These are phyloP conservation scores for Haemorhous mexicanus DNA, from an alignment of 2,113 vertebrate genomes.

Conservation along the genomic window DNA sequence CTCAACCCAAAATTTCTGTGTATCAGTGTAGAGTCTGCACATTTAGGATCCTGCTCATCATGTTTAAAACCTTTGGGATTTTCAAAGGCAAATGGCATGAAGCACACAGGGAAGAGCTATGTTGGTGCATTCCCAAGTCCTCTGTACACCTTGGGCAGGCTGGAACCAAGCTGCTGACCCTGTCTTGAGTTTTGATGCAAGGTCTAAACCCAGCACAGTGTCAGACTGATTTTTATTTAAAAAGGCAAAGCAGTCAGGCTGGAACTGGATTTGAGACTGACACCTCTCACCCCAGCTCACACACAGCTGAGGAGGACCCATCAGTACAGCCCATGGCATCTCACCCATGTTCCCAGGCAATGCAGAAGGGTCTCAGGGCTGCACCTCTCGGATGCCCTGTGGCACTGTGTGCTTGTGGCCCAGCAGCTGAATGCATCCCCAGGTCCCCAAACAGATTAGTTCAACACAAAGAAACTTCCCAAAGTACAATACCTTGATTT, in stretches of 20 bases:
- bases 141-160: not conserved
- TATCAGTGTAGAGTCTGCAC: not conserved
- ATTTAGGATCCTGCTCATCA: not conserved
- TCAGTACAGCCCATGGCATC: not conserved
- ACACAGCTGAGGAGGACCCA: not conserved
- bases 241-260: not conserved
- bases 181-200: not conserved
- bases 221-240: not conserved
- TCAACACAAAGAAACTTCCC: not conserved
- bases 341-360: not conserved
- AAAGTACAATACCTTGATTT: not conserved
- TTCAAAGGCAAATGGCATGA: not conserved
- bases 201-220: not conserved
- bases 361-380: not conserved
- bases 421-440: not conserved
- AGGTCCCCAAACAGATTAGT: not conserved
- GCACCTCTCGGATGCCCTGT: fast-evolving
- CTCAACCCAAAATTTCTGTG: not conserved
- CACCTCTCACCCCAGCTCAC: not conserved
- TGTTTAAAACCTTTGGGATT: not conserved
- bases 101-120: not conserved
- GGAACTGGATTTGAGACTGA: not conserved
- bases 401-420: not conserved
- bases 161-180: not conserved
- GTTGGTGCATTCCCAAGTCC: not conserved